These are phyloP conservation scores for Ciconia nigra DNA, from an alignment of 2,797 vertebrate species.

Conservation along the genomic window DNA sequence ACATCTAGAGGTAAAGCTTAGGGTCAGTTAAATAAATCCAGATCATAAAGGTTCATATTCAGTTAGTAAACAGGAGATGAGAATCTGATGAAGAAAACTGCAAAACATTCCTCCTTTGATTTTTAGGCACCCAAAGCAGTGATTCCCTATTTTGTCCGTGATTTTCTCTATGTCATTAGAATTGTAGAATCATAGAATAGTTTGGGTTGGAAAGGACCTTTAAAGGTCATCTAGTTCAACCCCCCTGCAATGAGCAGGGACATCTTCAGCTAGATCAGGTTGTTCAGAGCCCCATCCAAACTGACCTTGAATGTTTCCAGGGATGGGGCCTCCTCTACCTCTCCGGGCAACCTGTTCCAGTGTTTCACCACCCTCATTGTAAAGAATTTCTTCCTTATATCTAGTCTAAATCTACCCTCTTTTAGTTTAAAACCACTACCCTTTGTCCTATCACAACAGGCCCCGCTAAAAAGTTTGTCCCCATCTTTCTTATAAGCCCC, in stretches of 20 bases:
- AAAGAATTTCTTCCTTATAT: too few species aligned
- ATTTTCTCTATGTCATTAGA: not conserved
- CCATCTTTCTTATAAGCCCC: too few species aligned
- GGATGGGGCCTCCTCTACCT: not conserved
- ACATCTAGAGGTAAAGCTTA: not conserved
- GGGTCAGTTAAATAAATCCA: not conserved
- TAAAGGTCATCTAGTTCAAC: not conserved
- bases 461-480: too few species aligned
- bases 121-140: not conserved
- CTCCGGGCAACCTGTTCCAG: too few species aligned
- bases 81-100: not conserved
- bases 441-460: too few species aligned
- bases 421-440: too few species aligned
- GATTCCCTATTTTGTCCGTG: not conserved
- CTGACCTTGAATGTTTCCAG: not conserved
- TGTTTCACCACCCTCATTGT: too few species aligned
- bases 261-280: not conserved
- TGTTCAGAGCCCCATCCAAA: not conserved
- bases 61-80: not conserved
- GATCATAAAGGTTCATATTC: not conserved
- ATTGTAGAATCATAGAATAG: not conserved
- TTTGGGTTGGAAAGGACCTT: not conserved
- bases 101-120: not conserved
- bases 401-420: too few species aligned
- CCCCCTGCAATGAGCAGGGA: not conserved